phyloP scores from a whole-genome alignment of 2,888 invertebrate genomes.

The Athripsodes cinereus region DNA sequence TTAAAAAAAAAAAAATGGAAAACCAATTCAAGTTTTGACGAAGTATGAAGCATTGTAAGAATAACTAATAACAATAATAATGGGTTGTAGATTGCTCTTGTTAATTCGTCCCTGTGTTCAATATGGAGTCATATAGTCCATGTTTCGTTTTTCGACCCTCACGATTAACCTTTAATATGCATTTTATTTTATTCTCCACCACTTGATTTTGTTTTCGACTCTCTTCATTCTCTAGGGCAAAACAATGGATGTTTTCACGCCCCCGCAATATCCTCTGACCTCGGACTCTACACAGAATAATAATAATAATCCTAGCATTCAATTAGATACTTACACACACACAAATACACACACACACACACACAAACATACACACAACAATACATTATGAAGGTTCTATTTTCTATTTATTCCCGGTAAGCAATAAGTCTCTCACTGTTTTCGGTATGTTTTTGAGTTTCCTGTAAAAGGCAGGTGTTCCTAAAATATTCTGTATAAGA shows the following conservation, averaged over 20 bases:
- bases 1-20: too few relatives aligned
- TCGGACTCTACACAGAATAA: background rate
- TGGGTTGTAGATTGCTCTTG: background rate
- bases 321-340: too few relatives aligned
- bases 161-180: background rate
- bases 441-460: too few relatives aligned
- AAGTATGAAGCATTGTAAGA: too few relatives aligned
- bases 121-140: background rate
- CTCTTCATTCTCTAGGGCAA: background rate
- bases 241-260: constrained; percentile 2
- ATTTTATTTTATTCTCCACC: background rate
- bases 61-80: too few relatives aligned
- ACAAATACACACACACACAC: too few relatives aligned
- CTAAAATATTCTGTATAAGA: too few relatives aligned
- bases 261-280: background rate
- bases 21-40: too few relatives aligned
- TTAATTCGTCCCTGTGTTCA: background rate
- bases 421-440: too few relatives aligned
- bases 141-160: background rate
- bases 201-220: background rate
- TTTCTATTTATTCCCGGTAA: too few relatives aligned
- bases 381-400: background rate
- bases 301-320: too few relatives aligned
- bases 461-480: too few relatives aligned
- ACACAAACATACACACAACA: background rate